phyloP scores from a whole-genome alignment of 2,113 vertebrate species.

The Candoia aspera region DNA sequence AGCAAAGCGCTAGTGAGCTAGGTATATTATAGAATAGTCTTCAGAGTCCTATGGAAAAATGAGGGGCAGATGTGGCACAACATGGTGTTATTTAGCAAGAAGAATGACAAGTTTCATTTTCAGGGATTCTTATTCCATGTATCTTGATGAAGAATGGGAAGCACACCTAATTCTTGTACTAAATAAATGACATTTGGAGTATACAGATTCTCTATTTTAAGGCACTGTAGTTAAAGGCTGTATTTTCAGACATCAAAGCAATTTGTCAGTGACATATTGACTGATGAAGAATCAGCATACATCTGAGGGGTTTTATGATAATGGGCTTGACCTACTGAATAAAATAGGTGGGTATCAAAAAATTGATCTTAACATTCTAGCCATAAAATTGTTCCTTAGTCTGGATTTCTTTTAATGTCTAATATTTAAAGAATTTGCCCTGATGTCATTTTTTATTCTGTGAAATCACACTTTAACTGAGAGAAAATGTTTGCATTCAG shows the following conservation, averaged over 20 bases:
- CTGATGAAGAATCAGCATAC: not conserved
- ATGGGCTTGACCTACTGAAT: not conserved
- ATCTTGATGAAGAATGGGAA: conserved; percentile 8
- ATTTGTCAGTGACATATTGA: conserved; percentile 3
- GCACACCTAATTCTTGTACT: not conserved
- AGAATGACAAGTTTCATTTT: conserved; percentile 25
- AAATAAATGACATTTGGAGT: conserved; percentile 13
- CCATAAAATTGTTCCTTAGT: not conserved
- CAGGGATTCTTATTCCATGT: not conserved
- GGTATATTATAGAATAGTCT: not conserved
- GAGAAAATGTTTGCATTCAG: not conserved
- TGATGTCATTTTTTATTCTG: not conserved
- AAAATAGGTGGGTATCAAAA: not conserved
- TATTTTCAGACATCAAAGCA: conserved; percentile 22
- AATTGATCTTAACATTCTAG: not conserved
- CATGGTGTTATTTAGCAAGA: conserved; percentile 8
- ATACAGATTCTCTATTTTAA: conserved; percentile 26
- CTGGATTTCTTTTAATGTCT: not conserved
- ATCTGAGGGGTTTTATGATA: conserved; percentile 2
- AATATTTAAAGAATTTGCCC: not conserved
- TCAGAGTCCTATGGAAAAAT: conserved; percentile 2
- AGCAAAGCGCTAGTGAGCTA: not conserved
- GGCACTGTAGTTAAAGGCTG: not conserved
- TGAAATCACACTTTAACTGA: not conserved
- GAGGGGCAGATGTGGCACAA: not conserved